phyloP scores from a whole-genome alignment of 2,113 vertebrate genomes.

The Cynocephalus volans region DNA sequence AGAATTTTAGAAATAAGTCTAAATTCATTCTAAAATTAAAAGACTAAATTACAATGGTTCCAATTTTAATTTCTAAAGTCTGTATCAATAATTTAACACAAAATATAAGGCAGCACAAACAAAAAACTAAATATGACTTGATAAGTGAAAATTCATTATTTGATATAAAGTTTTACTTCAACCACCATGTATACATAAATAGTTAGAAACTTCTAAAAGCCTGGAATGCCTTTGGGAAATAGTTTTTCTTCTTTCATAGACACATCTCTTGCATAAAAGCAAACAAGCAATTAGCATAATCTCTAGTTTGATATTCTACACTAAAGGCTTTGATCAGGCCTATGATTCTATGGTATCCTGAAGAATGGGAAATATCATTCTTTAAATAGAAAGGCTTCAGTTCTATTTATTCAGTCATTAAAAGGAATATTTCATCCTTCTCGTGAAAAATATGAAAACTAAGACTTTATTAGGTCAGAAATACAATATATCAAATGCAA shows the following conservation, averaged over 20 bases:
- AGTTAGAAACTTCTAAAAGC: background rate
- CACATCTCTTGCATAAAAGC: background rate
- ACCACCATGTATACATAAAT: background rate
- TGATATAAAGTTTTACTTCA: background rate
- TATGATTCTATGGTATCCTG: background rate
- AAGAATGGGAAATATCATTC: background rate
- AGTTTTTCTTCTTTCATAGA: background rate
- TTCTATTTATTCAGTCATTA: background rate
- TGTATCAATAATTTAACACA: background rate
- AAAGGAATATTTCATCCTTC: conserved; percentile 10
- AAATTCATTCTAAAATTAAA: conserved; percentile 49
- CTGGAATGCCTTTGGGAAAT: background rate
- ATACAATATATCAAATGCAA: background rate
- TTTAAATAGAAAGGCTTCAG: background rate
- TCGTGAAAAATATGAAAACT: background rate
- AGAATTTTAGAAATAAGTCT: conserved; percentile 9
- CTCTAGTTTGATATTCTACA: background rate
- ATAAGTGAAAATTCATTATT: background rate
- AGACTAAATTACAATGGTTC: background rate
- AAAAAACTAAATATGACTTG: background rate
- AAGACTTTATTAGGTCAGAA: background rate
- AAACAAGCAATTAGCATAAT: background rate
- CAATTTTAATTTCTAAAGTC: background rate
- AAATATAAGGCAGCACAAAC: background rate
- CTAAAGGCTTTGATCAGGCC: background rate